Conservation (phyloP, 2,113 vertebrate genomes). For the Saguinus midas region DNA sequence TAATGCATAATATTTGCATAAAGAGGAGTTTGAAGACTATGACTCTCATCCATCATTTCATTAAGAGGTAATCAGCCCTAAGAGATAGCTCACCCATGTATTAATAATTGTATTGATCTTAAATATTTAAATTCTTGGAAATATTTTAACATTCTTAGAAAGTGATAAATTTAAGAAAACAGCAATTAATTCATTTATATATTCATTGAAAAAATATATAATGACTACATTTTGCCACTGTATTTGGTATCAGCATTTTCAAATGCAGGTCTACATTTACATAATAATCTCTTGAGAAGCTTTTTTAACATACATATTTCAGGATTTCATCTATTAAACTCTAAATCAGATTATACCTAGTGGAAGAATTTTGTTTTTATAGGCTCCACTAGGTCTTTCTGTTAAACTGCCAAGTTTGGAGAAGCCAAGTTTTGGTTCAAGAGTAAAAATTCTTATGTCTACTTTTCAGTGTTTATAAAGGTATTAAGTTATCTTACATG, state of each 20-base stretch:
- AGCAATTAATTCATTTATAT: not conserved
- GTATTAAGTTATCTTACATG: not conserved
- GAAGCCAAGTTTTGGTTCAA: not conserved
- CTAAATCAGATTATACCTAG: fast-evolving
- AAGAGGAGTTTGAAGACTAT: not conserved
- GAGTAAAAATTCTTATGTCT: not conserved
- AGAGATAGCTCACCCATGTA: not conserved
- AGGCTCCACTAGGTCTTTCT: not conserved
- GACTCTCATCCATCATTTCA: not conserved
- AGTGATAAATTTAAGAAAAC: not conserved
- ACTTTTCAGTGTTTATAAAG: not conserved
- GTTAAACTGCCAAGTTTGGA: not conserved
- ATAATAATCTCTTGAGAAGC: not conserved
- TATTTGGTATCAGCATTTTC: not conserved
- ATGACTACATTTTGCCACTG: not conserved
- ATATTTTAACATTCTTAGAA: not conserved
- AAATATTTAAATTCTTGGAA: not conserved
- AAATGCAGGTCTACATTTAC: not conserved
- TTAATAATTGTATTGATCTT: not conserved
- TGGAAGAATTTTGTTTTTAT: not conserved
- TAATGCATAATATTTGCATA: not conserved
- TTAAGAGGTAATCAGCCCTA: not conserved
- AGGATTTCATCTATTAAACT: not conserved
- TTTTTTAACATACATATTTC: not conserved
- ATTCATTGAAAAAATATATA: not conserved